Percentiles rank a stretch among this genome's conserved stretches.
Conservation (phyloP, 2,888 invertebrate species). For the Caenorhabditis drosophilae region DNA sequence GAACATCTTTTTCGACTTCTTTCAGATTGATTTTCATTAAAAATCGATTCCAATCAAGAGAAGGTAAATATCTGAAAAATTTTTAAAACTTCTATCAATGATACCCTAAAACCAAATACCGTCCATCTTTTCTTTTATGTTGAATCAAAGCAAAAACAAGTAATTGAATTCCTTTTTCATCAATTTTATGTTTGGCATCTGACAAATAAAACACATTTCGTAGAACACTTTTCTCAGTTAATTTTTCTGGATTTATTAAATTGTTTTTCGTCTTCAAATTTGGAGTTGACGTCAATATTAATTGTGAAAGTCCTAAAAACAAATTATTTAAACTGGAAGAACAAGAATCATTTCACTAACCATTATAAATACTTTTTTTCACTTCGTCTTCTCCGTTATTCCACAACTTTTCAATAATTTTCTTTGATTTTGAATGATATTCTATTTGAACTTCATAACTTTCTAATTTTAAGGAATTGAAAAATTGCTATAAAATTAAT, state of each 20-base stretch:
- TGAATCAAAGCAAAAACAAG: slow-evolving; percentile 1
- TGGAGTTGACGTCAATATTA: not conserved
- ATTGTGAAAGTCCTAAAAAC: not conserved
- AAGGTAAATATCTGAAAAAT: slow-evolving; percentile 11
- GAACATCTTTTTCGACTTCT: not conserved
- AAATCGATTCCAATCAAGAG: slow-evolving; percentile 16
- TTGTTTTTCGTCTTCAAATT: not conserved
- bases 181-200: slow-evolving; percentile 14
- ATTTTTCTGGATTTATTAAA: slow-evolving; percentile 7
- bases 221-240: slow-evolving; percentile 17
- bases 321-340: not conserved
- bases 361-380: slow-evolving; percentile 16
- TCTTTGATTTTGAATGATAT: slow-evolving; percentile 4
- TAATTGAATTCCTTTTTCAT: not conserved
- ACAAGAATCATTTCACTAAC: slow-evolving; percentile 7
- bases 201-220: slow-evolving; percentile 8
- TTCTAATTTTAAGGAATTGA: not conserved
- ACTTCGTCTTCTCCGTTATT: slow-evolving; percentile 12
- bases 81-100: too few species aligned
- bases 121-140: slow-evolving; percentile 15
- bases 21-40: slow-evolving; percentile 1
- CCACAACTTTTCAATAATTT: slow-evolving; percentile 25
- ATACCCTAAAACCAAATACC: too few species aligned
- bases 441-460: not conserved
- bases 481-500: slow-evolving; percentile 6